Evolutionary conservation across 2,888 invertebrate genomes (phyloP), one percentile per base, ranked within the genome.

Genomic region (Agonopterix subpropinquella): DNA sequence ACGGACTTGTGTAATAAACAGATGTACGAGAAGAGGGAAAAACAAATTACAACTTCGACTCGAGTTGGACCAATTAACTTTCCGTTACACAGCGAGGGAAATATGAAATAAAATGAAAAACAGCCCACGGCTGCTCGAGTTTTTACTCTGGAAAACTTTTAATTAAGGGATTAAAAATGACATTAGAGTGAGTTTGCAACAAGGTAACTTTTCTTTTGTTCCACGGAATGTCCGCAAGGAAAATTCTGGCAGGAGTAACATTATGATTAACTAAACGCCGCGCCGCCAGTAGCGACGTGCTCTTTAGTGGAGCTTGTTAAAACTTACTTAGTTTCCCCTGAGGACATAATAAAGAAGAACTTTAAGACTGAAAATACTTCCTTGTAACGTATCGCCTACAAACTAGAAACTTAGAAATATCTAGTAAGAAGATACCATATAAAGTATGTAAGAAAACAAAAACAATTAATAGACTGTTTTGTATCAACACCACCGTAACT

Each of bases 131-230:
- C 72, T 66, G 62, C 55, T 59, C 53, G 69, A 65, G 67, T 77
- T 77, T 82, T 79, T 81, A 81, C 73, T 73, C 70, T 67, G 59
- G 73, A 55, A 75, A 87, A 87, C 81, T 87, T 87, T 88, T 87
- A 88, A 87, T 86, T 86, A 88, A 84, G 81, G 86, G 82, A 84
- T 86, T 84, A 86, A 86, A 87, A 85, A 84, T 86, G 86, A 83
- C 84, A 87, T 85, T 82, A 83, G 70, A 82, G 71, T 67, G 75
- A 80, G 83, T 76, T 82, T 62, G 77, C 66, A 77, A 79, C 78
- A 80, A 76, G 75, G 77, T 77, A 77, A 79, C 75, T 80, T 80
- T 75, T 56, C 69, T 68, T 76, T 83, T 82, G 78, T 84, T 75
- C 64, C 59, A 57, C 47, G 59, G 2, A 59, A 65, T 70, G 64